These are phyloP conservation scores for Sebastes jordani DNA, from an alignment of 2,797 vertebrate genomes.

Conservation along the genomic window DNA sequence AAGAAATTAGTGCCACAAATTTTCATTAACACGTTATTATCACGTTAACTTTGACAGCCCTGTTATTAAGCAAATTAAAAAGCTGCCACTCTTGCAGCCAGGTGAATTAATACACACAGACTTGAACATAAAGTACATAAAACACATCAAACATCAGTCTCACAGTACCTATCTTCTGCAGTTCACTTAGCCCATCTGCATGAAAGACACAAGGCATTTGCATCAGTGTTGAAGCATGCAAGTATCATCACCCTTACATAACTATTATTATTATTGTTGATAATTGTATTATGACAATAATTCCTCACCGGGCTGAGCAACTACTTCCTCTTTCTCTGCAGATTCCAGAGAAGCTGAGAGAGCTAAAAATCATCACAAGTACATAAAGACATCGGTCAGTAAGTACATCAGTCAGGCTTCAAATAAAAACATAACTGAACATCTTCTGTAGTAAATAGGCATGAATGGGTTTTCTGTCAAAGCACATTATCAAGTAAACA, in stretches of 20 bases:
- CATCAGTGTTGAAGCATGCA: not conserved
- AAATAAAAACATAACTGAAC: not conserved
- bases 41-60: too few species aligned
- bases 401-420: not conserved
- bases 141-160: not conserved
- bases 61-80: not conserved
- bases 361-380: conserved; percentile 48
- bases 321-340: conserved; percentile 51
- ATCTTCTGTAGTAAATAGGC: not conserved
- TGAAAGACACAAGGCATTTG: not conserved
- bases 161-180: conserved; percentile 73
- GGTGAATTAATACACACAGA: not conserved
- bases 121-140: not conserved
- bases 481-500: not conserved
- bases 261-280: not conserved
- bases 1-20: too few species aligned
- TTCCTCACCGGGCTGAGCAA: conserved; percentile 60
- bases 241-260: not conserved
- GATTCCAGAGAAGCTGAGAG: conserved; percentile 73
- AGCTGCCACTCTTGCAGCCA: not conserved
- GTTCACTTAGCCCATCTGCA: conserved; percentile 60
- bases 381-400: not conserved
- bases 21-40: too few species aligned
- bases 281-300: not conserved
- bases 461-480: not conserved